Evolutionary conservation across 2,113 vertebrate genomes (phyloP).

Genomic region (Silurus asotus): DNA sequence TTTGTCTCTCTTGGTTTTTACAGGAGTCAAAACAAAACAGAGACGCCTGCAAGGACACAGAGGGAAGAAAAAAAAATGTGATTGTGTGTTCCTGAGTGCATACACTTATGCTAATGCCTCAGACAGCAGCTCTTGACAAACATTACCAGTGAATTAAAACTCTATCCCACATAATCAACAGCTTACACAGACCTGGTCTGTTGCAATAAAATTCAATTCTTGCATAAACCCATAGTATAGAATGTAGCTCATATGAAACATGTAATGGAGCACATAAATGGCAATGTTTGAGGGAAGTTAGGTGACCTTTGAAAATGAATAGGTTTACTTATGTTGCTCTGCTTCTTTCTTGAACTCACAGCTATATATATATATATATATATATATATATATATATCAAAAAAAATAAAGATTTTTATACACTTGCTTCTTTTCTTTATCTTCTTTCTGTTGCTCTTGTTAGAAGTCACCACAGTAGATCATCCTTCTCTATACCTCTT

Average conservation of each 20-base stretch:
- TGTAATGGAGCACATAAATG: not conserved
- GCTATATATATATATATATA: no score
- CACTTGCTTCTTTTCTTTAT: no score
- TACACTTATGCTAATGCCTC: not conserved
- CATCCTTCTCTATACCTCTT: no score
- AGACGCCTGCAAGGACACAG: constrained; percentile 17
- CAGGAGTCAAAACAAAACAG: not conserved
- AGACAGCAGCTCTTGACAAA: not conserved
- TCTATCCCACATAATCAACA: not conserved
- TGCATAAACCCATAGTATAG: not conserved
- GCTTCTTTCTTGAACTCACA: not conserved
- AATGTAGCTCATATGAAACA: not conserved
- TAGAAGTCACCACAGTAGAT: no score
- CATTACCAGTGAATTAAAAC: not conserved
- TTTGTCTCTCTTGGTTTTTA: not conserved
- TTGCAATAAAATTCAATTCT: not conserved
- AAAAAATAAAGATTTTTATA: no score
- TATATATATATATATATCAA: no score
- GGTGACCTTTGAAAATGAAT: not conserved
- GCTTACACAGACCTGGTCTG: not conserved
- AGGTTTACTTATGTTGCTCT: not conserved
- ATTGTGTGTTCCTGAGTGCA: not conserved
- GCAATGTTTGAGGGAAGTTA: not conserved
- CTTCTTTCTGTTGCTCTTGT: no score
- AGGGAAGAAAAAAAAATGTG: not conserved